Evolutionary conservation across 2,888 invertebrate species (phyloP).

Genomic region (Heteropelma amictum): DNA sequence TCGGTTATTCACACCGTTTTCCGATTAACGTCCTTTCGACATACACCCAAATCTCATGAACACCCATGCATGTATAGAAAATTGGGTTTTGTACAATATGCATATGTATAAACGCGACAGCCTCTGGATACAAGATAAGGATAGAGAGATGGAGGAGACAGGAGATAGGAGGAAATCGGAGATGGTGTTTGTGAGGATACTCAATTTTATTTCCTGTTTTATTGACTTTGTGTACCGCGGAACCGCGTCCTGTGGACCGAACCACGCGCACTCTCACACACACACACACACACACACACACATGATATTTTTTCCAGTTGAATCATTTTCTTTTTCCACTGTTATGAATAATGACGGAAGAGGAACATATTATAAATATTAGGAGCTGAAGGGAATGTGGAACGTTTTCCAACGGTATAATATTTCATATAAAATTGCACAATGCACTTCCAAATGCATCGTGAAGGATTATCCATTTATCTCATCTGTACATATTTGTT

Average conservation of each 20-base stretch:
- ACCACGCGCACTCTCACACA: slow-evolving; percentile 27
- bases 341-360: not conserved
- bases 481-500: not conserved
- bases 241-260: slow-evolving; percentile 28
- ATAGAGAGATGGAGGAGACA: not conserved
- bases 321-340: slow-evolving; percentile 41
- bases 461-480: not conserved
- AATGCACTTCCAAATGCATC: not conserved
- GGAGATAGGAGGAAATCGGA: not conserved
- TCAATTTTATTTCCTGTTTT: slow-evolving; percentile 54
- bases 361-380: slow-evolving; percentile 12
- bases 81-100: slow-evolving; percentile 31
- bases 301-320: slow-evolving; percentile 39
- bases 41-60: slow-evolving; percentile 3
- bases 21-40: slow-evolving; percentile 53
- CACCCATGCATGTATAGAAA: not conserved
- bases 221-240: slow-evolving; percentile 50
- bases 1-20: slow-evolving; percentile 52
- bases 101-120: slow-evolving; percentile 15
- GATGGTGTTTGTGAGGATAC: slow-evolving; percentile 13
- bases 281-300: slow-evolving; percentile 1
- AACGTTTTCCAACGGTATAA: not conserved
- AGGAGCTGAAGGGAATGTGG: not conserved
- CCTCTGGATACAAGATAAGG: not conserved
- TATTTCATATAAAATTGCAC: not conserved